phyloP scores from a whole-genome alignment of 2,888 invertebrate genomes.

The Eupithecia pulchellata region DNA sequence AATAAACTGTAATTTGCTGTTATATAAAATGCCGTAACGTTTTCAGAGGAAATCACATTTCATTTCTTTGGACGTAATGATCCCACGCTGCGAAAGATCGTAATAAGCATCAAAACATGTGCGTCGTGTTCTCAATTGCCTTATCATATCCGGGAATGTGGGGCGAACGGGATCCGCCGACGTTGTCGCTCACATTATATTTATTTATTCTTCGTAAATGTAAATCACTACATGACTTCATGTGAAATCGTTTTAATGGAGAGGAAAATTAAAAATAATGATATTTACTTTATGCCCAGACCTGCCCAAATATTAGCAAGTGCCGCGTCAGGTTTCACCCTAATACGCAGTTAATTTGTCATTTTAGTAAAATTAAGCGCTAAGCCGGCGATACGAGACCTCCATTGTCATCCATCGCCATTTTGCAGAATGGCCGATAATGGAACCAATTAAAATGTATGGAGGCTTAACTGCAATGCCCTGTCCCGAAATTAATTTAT shows the following conservation, averaged over 20 bases:
- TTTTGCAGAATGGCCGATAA: constrained; percentile 81
- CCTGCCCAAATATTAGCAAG: constrained; percentile 5
- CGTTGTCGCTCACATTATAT: not conserved
- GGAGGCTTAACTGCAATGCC: constrained; percentile 83
- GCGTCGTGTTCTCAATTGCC: constrained; percentile 36
- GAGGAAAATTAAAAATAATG: not conserved
- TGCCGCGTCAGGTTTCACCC: constrained; percentile 33
- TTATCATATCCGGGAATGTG: constrained; percentile 23
- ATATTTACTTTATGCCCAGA: not conserved
- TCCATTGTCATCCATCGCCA: constrained; percentile 75
- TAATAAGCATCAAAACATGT: constrained; percentile 44
- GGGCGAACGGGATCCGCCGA: not conserved
- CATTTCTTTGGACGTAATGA: constrained; percentile 45
- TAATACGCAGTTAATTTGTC: constrained; percentile 42
- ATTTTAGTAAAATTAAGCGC: constrained; percentile 60
- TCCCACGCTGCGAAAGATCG: constrained; percentile 44
- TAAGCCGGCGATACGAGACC: constrained; percentile 62
- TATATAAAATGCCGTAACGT: constrained; percentile 31
- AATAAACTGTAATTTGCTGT: constrained; percentile 39
- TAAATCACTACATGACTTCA: not conserved
- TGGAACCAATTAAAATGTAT: constrained; percentile 85
- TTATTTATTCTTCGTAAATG: not conserved
- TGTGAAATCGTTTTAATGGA: not conserved
- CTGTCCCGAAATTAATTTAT: constrained; percentile 84
- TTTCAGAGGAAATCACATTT: constrained; percentile 37